phyloP scores from a whole-genome alignment of 2,113 vertebrate genomes.

The Colaptes auratus region DNA sequence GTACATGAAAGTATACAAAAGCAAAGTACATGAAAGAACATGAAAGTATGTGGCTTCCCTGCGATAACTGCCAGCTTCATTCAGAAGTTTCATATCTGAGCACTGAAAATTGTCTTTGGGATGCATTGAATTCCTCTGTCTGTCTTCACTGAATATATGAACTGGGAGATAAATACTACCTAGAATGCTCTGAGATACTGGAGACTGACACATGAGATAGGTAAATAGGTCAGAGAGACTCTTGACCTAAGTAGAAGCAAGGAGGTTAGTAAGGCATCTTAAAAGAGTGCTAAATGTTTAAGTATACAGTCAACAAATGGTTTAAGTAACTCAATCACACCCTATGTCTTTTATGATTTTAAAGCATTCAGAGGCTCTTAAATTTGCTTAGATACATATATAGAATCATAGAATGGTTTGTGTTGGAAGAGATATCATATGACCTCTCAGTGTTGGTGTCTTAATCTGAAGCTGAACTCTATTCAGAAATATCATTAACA shows the following conservation, averaged over 20 bases:
- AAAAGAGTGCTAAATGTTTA: neutral
- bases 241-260: neutral
- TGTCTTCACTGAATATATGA: neutral
- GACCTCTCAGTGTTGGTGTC: neutral
- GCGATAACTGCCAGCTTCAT: neutral
- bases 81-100: neutral
- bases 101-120: neutral
- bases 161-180: neutral
- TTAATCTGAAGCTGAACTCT: neutral
- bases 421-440: too few species aligned
- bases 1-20: neutral
- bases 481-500: neutral
- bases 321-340: neutral
- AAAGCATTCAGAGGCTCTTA: neutral
- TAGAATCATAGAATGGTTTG: too few species aligned
- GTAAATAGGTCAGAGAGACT: neutral
- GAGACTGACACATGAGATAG: neutral
- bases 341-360: neutral
- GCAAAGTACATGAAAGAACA: neutral
- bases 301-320: fast-evolving
- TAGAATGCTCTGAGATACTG: neutral
- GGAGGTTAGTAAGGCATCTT: neutral
- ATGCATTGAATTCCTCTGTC: neutral
- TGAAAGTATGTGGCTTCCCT: neutral
- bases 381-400: neutral